Percentiles rank a stretch among this genome's conserved stretches.
These are phyloP conservation scores for Uloborus plumipes DNA, from an alignment of 2,888 invertebrate species.

Conservation along the genomic window DNA sequence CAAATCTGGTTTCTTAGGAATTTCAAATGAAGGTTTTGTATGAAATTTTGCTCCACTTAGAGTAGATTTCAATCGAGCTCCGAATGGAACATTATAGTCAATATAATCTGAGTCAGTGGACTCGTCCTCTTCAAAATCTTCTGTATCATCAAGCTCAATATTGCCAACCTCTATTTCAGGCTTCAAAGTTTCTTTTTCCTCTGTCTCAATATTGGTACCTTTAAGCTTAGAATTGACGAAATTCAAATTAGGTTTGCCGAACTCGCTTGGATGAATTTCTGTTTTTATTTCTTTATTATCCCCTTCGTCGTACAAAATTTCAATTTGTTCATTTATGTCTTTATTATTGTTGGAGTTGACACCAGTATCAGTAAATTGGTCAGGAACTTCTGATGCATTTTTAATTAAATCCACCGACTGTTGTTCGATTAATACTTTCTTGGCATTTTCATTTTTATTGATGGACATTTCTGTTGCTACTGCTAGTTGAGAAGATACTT, in stretches of 20 bases:
- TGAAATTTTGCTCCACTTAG: conserved; percentile 5
- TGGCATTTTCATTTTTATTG: not conserved
- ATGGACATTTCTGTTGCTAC: not conserved
- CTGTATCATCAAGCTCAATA: not conserved
- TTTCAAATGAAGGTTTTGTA: not conserved
- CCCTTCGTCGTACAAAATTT: not conserved
- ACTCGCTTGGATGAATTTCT: conserved; percentile 4
- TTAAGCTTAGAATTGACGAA: too few species aligned
- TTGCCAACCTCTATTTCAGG: too few species aligned
- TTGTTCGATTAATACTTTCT: not conserved
- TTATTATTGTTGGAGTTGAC: not conserved
- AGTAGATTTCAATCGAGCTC: conserved; percentile 27
- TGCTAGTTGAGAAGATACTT: too few species aligned
- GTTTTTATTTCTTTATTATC: not conserved
- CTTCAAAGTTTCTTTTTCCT: too few species aligned
- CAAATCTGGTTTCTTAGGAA: conserved; percentile 20
- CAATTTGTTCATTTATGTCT: not conserved
- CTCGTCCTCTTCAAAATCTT: conserved; percentile 3
- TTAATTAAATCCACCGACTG: not conserved
- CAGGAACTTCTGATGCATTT: too few species aligned
- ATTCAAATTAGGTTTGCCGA: not conserved
- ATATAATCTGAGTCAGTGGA: not conserved
- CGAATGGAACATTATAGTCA: conserved; percentile 37
- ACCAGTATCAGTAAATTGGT: not conserved
- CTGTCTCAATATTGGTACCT: too few species aligned